These are phyloP conservation scores for Archilochus colubris DNA, from an alignment of 2,113 vertebrate genomes.

Conservation along the genomic window DNA sequence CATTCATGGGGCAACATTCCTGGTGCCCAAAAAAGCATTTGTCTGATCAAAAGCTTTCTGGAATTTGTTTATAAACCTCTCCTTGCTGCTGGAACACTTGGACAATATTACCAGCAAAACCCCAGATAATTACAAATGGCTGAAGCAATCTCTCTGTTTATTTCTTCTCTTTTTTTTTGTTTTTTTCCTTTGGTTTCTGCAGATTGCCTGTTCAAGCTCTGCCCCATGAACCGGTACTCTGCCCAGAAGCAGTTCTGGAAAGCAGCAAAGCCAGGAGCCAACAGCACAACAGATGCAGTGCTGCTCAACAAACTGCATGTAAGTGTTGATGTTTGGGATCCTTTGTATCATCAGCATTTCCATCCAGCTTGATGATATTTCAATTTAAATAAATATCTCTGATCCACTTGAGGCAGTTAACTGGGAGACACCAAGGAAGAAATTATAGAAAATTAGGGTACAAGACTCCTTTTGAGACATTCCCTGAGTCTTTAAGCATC, in stretches of 20 bases:
- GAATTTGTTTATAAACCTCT: conserved; percentile 47
- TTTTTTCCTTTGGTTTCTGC: neutral
- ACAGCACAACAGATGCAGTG: conserved; percentile 93
- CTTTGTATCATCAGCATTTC: neutral
- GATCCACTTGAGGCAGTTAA: accelerated
- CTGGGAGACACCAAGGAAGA: accelerated
- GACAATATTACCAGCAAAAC: neutral
- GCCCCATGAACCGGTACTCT: conserved; percentile 98
- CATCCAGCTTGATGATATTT: neutral
- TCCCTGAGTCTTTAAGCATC: accelerated
- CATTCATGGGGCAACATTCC: conserved; percentile 25
- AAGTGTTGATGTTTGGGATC: conserved; percentile 34
- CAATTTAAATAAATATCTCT: accelerated
- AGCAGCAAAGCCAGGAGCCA: conserved; percentile 94
- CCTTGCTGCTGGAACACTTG: neutral
- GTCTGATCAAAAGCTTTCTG: conserved; percentile 26
- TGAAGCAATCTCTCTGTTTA: neutral
- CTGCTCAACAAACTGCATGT: conserved; percentile 96
- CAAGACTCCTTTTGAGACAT: accelerated
- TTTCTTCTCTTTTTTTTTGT: neutral
- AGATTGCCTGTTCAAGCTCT: conserved; percentile 98
- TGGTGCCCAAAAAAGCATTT: conserved; percentile 25
- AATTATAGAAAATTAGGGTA: accelerated
- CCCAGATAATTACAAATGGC: neutral
- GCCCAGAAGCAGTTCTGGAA: conserved; percentile 99